A percentile compares a stretch with the other conserved stretches of the same genome.
Conservation (phyloP, 2,888 invertebrate species). For the Hydriomena furcata region DNA sequence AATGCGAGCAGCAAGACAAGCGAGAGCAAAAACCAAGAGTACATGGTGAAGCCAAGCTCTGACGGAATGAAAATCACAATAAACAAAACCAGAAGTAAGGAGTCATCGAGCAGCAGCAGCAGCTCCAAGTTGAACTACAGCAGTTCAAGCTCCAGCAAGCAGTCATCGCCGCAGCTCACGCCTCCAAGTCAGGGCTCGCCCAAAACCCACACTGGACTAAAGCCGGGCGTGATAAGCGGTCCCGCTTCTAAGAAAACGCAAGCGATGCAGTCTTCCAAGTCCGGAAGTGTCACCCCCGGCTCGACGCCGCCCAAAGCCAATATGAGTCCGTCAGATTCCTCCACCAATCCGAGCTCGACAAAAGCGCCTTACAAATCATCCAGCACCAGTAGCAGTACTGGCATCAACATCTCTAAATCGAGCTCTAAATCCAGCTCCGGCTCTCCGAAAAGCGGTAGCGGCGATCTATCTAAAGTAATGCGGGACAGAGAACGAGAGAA, state of each 20-base stretch:
- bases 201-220: slow-evolving; percentile 91
- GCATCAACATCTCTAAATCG: slow-evolving; percentile 76
- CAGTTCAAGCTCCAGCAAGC: slow-evolving; percentile 72
- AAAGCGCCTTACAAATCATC: slow-evolving; percentile 81
- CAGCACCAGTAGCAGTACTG: slow-evolving; percentile 63
- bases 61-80: slow-evolving; percentile 96
- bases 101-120: slow-evolving; percentile 80
- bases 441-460: slow-evolving; percentile 84
- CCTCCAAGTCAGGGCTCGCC: slow-evolving; percentile 86
- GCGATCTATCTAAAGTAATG: slow-evolving; percentile 82
- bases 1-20: slow-evolving; percentile 62
- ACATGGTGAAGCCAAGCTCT: slow-evolving; percentile 94
- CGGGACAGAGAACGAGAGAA: slow-evolving; percentile 85
- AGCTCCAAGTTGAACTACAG: slow-evolving; percentile 73
- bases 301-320: slow-evolving; percentile 76
- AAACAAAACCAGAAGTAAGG: slow-evolving; percentile 92
- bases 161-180: slow-evolving; percentile 74
- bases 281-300: slow-evolving; percentile 58
- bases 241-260: slow-evolving; percentile 93
- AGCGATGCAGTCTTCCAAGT: slow-evolving; percentile 81
- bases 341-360: slow-evolving; percentile 54
- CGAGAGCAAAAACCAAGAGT: slow-evolving; percentile 89
- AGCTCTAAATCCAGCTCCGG: slow-evolving; percentile 80
- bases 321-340: slow-evolving; percentile 67
- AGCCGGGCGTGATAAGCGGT: slow-evolving; percentile 93